Evolutionary conservation across 2,888 invertebrate genomes (phyloP).

Genomic region (Sclerodermus sp.): DNA sequence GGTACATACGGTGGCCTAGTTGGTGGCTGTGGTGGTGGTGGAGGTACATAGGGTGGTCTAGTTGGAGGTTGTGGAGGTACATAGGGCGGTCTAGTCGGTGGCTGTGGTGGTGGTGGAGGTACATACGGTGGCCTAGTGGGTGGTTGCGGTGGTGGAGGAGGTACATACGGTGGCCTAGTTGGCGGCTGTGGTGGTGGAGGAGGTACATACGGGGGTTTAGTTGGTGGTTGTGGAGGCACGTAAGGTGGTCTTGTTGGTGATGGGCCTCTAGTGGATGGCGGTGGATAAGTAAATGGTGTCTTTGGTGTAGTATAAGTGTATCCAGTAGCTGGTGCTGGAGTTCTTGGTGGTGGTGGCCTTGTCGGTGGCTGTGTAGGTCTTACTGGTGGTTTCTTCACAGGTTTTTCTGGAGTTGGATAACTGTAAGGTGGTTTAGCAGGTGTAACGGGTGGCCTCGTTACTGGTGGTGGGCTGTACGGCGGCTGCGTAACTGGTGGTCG

Average conservation of each 20-base stretch:
- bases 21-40: constrained; percentile 14
- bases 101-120: constrained; percentile 9
- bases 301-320: constrained; percentile 30
- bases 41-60: constrained; percentile 15
- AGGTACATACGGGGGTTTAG: constrained; percentile 10
- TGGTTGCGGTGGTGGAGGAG: constrained; percentile 3
- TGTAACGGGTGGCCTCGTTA: constrained; percentile 5
- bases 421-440: constrained; percentile 4
- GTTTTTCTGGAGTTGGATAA: constrained; percentile 12
- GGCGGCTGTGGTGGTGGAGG: constrained; percentile 8
- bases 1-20: constrained; percentile 20
- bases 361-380: constrained; percentile 12
- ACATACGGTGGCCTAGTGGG: too few species aligned
- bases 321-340: constrained; percentile 13
- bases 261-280: constrained; percentile 11
- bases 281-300: constrained; percentile 21
- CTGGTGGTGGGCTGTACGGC: constrained; percentile 12
- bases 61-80: constrained; percentile 19
- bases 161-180: constrained; percentile 18
- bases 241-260: constrained; percentile 14
- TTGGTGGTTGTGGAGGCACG: constrained; percentile 12
- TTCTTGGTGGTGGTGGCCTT: constrained; percentile 21
- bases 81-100: constrained; percentile 17
- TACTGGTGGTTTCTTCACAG: too few species aligned
- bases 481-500: constrained; percentile 18